phyloP scores from a whole-genome alignment of 2,888 invertebrate species.

The Drosophila borborema region DNA sequence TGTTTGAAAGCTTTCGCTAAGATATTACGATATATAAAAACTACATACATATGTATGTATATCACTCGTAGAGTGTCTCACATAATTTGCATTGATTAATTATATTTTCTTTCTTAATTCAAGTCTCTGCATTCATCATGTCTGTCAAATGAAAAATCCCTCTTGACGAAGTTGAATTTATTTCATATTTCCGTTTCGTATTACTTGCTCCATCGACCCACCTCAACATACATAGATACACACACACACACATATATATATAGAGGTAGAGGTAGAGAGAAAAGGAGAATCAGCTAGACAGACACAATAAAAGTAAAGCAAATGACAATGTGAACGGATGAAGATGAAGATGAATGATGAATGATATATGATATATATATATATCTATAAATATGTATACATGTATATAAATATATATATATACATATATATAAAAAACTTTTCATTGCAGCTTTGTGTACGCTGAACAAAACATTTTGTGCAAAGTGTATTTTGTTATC shows the following conservation, averaged over 20 bases:
- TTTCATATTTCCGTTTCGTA: constrained; percentile 49
- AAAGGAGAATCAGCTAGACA: neutral
- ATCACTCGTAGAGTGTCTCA: no score
- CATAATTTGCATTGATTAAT: constrained; percentile 42
- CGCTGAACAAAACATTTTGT: constrained; percentile 52
- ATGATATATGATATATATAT: constrained; percentile 39
- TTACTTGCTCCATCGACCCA: constrained; percentile 25
- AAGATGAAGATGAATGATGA: constrained; percentile 58
- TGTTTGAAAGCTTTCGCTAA: neutral
- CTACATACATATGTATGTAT: neutral
- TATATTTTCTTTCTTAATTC: constrained; percentile 16
- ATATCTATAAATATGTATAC: neutral
- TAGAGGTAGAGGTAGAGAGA: neutral
- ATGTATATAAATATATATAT: neutral
- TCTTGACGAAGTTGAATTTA: constrained; percentile 28
- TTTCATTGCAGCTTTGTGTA: constrained; percentile 24
- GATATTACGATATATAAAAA: neutral
- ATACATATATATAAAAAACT: neutral
- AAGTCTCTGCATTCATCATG: constrained; percentile 49
- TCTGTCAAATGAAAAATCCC: constrained; percentile 44
- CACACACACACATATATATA: no score
- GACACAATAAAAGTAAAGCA: constrained; percentile 19
- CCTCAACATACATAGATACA: neutral
- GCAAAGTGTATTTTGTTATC: constrained; percentile 69
- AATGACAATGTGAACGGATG: constrained; percentile 53